Conservation (phyloP, 2,888 invertebrate genomes). For the Lasioglossum villosulum region DNA sequence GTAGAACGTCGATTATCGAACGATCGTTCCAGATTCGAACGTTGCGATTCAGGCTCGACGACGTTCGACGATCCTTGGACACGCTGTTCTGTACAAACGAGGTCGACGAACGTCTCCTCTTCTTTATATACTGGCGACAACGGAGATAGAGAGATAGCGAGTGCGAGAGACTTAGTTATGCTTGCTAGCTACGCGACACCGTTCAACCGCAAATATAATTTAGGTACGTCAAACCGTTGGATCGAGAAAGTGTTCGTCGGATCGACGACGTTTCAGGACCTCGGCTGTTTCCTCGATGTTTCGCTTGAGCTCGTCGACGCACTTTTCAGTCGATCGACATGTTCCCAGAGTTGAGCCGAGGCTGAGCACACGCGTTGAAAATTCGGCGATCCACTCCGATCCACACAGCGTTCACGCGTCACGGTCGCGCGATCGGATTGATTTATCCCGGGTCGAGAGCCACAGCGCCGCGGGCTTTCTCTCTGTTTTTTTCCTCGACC, state of each 20-base stretch:
- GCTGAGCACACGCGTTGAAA: slow-evolving; percentile 1
- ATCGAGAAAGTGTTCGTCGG: not conserved
- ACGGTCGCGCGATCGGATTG: slow-evolving; percentile 4
- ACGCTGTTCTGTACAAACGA: slow-evolving; percentile 61
- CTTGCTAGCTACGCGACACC: slow-evolving; percentile 38
- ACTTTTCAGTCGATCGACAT: not conserved
- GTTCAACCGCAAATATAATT: slow-evolving; percentile 35
- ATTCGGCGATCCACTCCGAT: not conserved
- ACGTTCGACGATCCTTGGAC: slow-evolving; percentile 32
- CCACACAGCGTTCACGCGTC: not conserved
- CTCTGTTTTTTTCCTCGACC: not conserved
- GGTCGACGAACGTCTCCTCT: slow-evolving; percentile 34
- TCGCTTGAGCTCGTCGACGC: slow-evolving; percentile 1
- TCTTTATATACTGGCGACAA: slow-evolving; percentile 30
- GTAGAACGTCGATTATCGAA: not conserved
- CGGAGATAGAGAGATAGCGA: slow-evolving; percentile 10
- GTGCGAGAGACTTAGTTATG: slow-evolving; percentile 27
- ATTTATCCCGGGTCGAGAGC: slow-evolving; percentile 2
- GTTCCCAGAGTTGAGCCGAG: not conserved
- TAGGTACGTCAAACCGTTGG: not conserved
- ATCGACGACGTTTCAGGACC: not conserved
- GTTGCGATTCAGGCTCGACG: slow-evolving; percentile 40
- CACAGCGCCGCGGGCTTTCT: not conserved
- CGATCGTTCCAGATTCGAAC: not conserved
- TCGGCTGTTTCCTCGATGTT: not conserved